phyloP scores from a whole-genome alignment of 2,113 vertebrate species.

The Amphiprion percula region DNA sequence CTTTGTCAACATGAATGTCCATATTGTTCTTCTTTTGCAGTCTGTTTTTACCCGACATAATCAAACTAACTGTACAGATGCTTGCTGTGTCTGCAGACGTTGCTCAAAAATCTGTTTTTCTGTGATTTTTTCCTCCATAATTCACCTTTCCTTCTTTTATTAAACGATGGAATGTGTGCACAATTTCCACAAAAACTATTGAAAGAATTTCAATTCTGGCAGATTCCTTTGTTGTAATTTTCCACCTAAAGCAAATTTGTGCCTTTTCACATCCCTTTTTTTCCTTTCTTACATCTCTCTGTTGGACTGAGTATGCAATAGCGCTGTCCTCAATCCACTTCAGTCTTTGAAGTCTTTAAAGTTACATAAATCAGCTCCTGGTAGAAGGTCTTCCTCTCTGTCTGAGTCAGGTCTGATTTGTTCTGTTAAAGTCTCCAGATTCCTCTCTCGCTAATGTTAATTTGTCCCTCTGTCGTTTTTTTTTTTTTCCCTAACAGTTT shows the following conservation, averaged over 20 bases:
- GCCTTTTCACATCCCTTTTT: neutral
- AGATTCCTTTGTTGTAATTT: neutral
- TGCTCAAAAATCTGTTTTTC: neutral
- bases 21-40: too few relatives aligned
- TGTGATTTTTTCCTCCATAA: neutral
- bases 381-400: neutral
- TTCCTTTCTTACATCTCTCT: neutral
- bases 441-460: neutral
- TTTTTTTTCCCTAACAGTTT: constrained; percentile 83
- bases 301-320: neutral
- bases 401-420: neutral
- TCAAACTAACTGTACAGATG: neutral
- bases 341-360: constrained; percentile 6
- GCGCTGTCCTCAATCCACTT: neutral
- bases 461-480: neutral
- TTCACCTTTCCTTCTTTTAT: neutral
- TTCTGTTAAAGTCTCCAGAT: neutral
- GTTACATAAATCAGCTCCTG: neutral
- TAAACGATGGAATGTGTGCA: neutral
- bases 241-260: neutral
- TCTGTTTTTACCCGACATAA: too few relatives aligned
- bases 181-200: neutral
- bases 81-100: neutral
- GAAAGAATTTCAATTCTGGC: neutral
- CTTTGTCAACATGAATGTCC: neutral